Base-by-base conservation (phyloP, 1,140 invertebrate genomes). In the Leucophenga varia region DNA sequence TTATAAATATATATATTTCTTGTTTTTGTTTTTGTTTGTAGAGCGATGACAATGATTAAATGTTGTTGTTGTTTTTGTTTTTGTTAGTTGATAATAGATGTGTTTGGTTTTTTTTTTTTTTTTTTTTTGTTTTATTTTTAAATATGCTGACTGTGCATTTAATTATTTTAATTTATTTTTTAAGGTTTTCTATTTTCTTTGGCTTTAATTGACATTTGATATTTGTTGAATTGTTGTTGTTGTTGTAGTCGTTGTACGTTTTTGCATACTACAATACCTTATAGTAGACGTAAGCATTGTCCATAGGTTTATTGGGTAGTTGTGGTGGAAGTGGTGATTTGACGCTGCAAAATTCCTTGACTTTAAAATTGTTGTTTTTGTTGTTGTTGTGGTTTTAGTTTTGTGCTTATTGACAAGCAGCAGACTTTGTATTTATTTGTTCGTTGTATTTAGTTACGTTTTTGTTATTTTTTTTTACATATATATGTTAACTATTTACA, bases 241-340 rank as follows among this genome's bases (percentile, higher is more conserved):
- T 49, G 47, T 13, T 47, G 34, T 22, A 43, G 40, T 40, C 25
- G 43, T 16, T 54, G 53, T 32, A 35, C 41, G 25, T 32, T 39
- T 38, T 16, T 35, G 32, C n/a, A n/a, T n/a, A 22, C 45, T 64
- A 65, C 59, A 72, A 47, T 72, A 72, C 69, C 69, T 72, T 72
- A 63, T 72, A 72, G 69, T 72, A 72, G 55, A 72, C 69, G 61
- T 72, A 72, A 61, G 69, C 69, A 72, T 72, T 72, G 69, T 72
- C 69, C 69, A 72, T 72, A 72, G 55, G 69, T 72, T 72, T 67
- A 37, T 56, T 54, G 31, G 43, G 49, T 48, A 43, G 47, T 54
- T 49, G 39, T 30, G 7, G n/a, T 8, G 28, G 14, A 14, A 32
- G 31, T 32, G 31, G 12, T n/a, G 31, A n/a, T 3, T 32, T 53